A percentile compares a stretch with the other conserved stretches of the same genome.
Evolutionary conservation across 2,888 invertebrate species (phyloP).

Genomic region (Rotaria socialis): DNA sequence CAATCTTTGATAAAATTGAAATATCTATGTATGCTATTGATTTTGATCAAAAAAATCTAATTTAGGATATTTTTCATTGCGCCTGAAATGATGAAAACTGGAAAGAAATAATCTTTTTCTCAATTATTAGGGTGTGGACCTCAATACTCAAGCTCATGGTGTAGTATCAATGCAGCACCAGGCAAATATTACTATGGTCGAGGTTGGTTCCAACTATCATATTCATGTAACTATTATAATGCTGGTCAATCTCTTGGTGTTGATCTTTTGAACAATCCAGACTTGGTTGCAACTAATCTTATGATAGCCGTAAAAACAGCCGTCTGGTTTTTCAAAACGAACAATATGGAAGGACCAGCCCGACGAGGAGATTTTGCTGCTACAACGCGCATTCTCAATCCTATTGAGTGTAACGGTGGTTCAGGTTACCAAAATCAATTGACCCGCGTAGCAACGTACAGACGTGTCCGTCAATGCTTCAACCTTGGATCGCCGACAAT

Average conservation of each 20-base stretch:
- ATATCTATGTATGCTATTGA: too few relatives aligned
- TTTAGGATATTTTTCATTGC: too few relatives aligned
- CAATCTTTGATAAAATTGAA: too few relatives aligned
- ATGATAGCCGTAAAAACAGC: constrained; percentile 20
- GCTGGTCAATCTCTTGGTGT: constrained; percentile 35
- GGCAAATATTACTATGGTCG: constrained; percentile 32
- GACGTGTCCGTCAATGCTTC: too few relatives aligned
- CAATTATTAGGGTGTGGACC: too few relatives aligned
- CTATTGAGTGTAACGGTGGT: not conserved
- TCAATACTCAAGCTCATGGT: too few relatives aligned
- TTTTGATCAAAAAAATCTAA: too few relatives aligned
- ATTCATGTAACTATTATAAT: constrained; percentile 28
- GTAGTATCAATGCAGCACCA: not conserved
- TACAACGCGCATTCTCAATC: constrained; percentile 24
- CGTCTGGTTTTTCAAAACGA: constrained; percentile 37
- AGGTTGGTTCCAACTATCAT: constrained; percentile 39
- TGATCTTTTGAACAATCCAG: constrained; percentile 38
- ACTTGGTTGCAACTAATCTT: not conserved
- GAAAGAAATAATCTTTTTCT: too few relatives aligned
- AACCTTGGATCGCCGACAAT: too few relatives aligned
- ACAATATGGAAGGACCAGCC: not conserved
- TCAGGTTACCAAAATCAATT: too few relatives aligned
- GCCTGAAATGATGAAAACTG: too few relatives aligned
- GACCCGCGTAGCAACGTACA: too few relatives aligned
- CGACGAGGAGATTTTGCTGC: constrained; percentile 31